These are phyloP conservation scores for Dreissena rostriformis DNA, from an alignment of 1,140 invertebrate species.

Conservation along the genomic window DNA sequence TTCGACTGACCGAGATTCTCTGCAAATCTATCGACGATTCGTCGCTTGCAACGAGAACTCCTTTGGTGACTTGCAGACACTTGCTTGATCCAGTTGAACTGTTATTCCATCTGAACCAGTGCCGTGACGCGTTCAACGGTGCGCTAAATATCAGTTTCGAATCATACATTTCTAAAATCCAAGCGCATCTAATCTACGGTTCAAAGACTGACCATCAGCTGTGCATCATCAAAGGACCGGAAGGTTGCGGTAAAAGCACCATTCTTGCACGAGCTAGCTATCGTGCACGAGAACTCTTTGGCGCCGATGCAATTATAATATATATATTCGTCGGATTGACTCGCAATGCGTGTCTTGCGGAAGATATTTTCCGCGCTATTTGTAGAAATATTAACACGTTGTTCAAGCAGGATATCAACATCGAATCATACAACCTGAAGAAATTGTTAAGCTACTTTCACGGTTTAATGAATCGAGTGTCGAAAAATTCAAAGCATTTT, in stretches of 20 bases:
- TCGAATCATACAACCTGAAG: conserved; percentile 49
- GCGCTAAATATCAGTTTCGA: conserved; percentile 46
- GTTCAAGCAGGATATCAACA: conserved; percentile 55
- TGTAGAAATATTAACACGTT: conserved; percentile 61
- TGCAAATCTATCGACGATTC: too few species aligned
- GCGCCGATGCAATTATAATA: conserved; percentile 57
- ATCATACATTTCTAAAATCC: conserved; percentile 44
- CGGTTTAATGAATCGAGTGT: conserved; percentile 61
- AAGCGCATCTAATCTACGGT: conserved; percentile 53
- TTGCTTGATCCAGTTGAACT: conserved; percentile 42
- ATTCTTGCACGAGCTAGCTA: conserved; percentile 59
- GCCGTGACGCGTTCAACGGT: conserved; percentile 24
- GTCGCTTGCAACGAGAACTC: too few species aligned
- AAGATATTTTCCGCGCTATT: conserved; percentile 53
- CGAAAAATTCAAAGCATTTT: conserved; percentile 60
- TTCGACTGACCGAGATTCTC: too few species aligned
- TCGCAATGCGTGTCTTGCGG: conserved; percentile 27
- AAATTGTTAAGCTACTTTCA: conserved; percentile 63
- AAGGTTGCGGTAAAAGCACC: conserved; percentile 61
- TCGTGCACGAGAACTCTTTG: conserved; percentile 54
- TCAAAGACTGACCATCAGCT: conserved; percentile 60
- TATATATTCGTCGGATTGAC: conserved; percentile 56
- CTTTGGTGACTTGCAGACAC: too few species aligned
- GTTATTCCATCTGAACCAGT: conserved; percentile 59
- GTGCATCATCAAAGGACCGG: conserved; percentile 61